Evolutionary conservation across 2,797 vertebrate genomes (phyloP), one percentile per base, ranked within the genome.

Genomic region (Sebastiscus tertius): DNA sequence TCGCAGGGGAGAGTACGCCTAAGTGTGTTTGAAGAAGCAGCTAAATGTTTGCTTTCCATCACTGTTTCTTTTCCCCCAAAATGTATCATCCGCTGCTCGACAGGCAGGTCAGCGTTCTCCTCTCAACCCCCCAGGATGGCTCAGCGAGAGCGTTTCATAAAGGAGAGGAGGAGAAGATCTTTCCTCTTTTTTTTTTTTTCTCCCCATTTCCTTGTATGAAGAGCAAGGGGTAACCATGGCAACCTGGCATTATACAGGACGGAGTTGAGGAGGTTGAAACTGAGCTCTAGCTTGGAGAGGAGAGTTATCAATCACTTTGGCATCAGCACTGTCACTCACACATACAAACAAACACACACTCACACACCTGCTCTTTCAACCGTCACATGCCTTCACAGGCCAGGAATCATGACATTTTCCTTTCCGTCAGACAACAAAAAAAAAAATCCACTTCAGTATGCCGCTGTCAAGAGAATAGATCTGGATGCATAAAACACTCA

Each of bases 191-290:
- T 11, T 13, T 18, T 18, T 46, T 46, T 16, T 42, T 4, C 29
- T 39, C 22, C 7, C 29, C 27, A 79, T 80, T 88, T 87, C 72
- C 79, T 76, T 69, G 74, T 79, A 85, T 84, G 82, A 87, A 75
- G 87, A 90, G 80, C 76, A 77, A 20, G n/a, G 42, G 90, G 92
- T 94, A 91, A 89, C 92, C 91, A 92, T 90, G 91, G 90, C 66
- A 92, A 94, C 92, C 79, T 73, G 87, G 83, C 74, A 89, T 87
- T 69, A 82, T 72, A 89, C 87, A 90, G 87, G 90, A 84, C 79
- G 20, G 83, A 84, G 87, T 71, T 62, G 83, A 82, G 73, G 87
- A 87, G 86, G 82, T 52, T 90, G 88, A 91, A 83, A 85, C 73
- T 42, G 76, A 83, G 87, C 83, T 85, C 66, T 8, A 65, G 80